Evolutionary conservation across 2,888 invertebrate genomes (phyloP), one percentile per base, ranked within the genome.

Genomic region (Slavum lentiscoides): DNA sequence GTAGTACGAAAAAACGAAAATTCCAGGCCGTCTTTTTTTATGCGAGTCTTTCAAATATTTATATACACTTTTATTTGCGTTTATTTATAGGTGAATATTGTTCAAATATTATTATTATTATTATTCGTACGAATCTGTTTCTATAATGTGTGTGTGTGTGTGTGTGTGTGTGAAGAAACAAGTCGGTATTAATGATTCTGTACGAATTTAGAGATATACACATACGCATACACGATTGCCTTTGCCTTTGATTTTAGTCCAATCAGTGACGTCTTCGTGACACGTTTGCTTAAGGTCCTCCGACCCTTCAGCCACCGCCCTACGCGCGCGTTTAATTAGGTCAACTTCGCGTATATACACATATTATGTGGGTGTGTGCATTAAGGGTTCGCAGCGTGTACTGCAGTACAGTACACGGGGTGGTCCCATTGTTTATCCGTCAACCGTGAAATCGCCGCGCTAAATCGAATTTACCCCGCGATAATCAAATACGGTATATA

Each of bases 391-490:
- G 6, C 7, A 23, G 30, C 30, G 30, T 21, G 15, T 17, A n/a
- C n/a, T n/a, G 30, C 30, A 4, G 30, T 30, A 4, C n/a, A n/a
- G n/a, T n/a, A n/a, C n/a, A 17, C 30, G 55, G 62, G 62, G 62
- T 49, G 53, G 77, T 9, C 61, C 69, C 55, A 80, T 80, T 80
- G 80, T 80, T 80, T 80, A 72, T 80, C 70, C 62, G 70, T 70
- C 80, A 80, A 80, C 80, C 80, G 80, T 80, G 80, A 80, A 80
- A 80, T 80, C 80, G 80, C 43, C 80, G 39, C 9, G 64, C 70
- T n/a, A 80, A 80, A 80, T 80, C 70, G 55, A 80, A 80, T 80
- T 80, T 62, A 43, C 80, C 43, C 1, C 70, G 80, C 64, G 62
- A 80, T 80, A 80, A 80, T 80, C 80, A 64, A 80, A 80, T 80